A percentile compares a stretch with the other conserved stretches of the same genome.
Conservation (phyloP, 2,888 invertebrate genomes). For the Ichneumoninae sp. region DNA sequence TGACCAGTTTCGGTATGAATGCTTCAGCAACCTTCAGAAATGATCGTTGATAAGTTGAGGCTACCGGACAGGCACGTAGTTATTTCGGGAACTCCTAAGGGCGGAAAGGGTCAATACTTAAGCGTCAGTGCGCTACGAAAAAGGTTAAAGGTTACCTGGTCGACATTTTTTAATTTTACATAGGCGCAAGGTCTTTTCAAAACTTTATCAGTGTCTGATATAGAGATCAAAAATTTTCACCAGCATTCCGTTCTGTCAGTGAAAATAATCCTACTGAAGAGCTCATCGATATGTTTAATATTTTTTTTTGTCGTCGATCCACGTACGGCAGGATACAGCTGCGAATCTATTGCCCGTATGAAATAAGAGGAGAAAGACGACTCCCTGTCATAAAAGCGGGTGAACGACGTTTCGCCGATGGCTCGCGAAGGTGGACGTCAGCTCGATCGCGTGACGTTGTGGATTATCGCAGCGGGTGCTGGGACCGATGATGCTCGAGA, state of each 20-base stretch:
- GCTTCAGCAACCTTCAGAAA: not conserved
- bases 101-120: not conserved
- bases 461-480: conserved; percentile 36
- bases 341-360: not conserved
- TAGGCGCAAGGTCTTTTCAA: no score
- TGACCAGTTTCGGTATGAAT: not conserved
- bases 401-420: conserved; percentile 49
- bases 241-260: not conserved
- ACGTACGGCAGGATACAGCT: not conserved
- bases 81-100: not conserved
- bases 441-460: conserved; percentile 45
- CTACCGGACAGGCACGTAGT: not conserved
- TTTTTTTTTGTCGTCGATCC: no score
- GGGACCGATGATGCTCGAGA: conserved; percentile 35
- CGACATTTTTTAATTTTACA: no score
- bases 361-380: not conserved
- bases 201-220: no score
- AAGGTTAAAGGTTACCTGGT: not conserved
- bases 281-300: not conserved
- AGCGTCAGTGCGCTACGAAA: not conserved
- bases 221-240: no score
- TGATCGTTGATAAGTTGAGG: not conserved
- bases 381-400: conserved; percentile 48
- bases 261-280: not conserved
- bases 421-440: conserved; percentile 44